Evolutionary conservation across 2,797 vertebrate species (phyloP).

Genomic region (Odontamblyopus rebecca): DNA sequence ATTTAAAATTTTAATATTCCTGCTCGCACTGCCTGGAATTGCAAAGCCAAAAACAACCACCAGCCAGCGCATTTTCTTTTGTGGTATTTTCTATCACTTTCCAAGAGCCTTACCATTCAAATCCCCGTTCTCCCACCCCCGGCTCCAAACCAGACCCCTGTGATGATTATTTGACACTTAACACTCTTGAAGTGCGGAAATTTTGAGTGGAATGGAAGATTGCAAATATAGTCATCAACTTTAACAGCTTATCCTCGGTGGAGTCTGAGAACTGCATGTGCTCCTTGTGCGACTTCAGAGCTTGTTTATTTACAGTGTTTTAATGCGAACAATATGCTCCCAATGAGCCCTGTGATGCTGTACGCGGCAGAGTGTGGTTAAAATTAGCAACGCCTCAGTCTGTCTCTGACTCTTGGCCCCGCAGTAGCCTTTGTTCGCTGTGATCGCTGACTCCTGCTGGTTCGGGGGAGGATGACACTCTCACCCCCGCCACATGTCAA

Average conservation of each 20-base stretch:
- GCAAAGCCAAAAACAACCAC: not conserved
- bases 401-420: slow-evolving; percentile 29
- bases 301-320: slow-evolving; percentile 69
- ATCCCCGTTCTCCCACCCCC: slow-evolving; percentile 32
- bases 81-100: not conserved
- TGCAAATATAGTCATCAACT: slow-evolving; percentile 24
- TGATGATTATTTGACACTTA: slow-evolving; percentile 55
- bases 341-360: slow-evolving; percentile 68
- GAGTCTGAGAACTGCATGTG: slow-evolving; percentile 21
- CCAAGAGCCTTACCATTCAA: not conserved
- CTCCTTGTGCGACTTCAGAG: slow-evolving; percentile 28
- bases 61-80: not conserved
- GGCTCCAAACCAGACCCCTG: slow-evolving; percentile 49
- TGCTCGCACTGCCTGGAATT: not conserved
- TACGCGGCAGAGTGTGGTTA: slow-evolving; percentile 51
- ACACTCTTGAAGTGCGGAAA: slow-evolving; percentile 37
- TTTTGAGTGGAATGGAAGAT: slow-evolving; percentile 29
- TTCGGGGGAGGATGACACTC: slow-evolving; percentile 64
- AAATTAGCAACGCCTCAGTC: slow-evolving; percentile 47
- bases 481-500: slow-evolving; percentile 37
- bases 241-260: slow-evolving; percentile 5
- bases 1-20: not conserved
- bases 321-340: slow-evolving; percentile 73
- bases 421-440: slow-evolving; percentile 65
- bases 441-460: slow-evolving; percentile 55